These are phyloP conservation scores for Pogonophryne albipinna DNA, from an alignment of 2,797 vertebrate species.

Conservation along the genomic window DNA sequence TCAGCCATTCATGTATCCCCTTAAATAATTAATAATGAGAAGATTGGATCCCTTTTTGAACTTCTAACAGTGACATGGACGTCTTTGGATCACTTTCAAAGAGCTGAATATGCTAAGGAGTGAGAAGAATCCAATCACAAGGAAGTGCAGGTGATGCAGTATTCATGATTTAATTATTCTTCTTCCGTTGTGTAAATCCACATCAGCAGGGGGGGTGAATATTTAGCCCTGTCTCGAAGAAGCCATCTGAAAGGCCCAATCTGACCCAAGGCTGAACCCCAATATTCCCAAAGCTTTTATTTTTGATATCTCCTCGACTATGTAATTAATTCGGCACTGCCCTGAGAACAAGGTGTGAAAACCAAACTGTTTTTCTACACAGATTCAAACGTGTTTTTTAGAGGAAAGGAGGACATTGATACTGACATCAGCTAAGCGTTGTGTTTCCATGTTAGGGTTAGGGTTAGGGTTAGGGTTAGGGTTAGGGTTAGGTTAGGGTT, in stretches of 20 bases:
- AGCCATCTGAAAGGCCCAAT: background rate
- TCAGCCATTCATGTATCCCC: constrained; percentile 4
- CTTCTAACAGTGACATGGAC: background rate
- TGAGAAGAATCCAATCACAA: constrained; percentile 28
- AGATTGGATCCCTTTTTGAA: constrained; percentile 13
- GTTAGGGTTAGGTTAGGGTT: too few relatives aligned
- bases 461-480: too few relatives aligned
- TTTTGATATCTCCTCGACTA: too few relatives aligned
- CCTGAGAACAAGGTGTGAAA: background rate
- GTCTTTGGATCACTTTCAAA: constrained; percentile 12
- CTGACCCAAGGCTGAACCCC: background rate
- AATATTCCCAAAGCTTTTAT: too few relatives aligned
- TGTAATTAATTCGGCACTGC: too few relatives aligned
- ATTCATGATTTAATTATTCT: constrained; percentile 60
- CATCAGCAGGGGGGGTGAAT: constrained; percentile 1
- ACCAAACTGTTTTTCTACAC: constrained; percentile 2
- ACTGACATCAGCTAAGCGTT: too few relatives aligned
- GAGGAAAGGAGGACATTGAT: background rate
- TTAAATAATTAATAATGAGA: constrained; percentile 12
- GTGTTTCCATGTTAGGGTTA: too few relatives aligned
- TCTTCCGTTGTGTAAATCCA: constrained; percentile 39
- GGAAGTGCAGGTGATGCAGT: constrained; percentile 40
- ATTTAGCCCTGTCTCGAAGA: background rate
- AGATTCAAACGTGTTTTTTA: background rate
- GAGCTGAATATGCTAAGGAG: constrained; percentile 4